Conservation (phyloP, 2,113 vertebrate species). For the Rhinolophus ferrumequinum region DNA sequence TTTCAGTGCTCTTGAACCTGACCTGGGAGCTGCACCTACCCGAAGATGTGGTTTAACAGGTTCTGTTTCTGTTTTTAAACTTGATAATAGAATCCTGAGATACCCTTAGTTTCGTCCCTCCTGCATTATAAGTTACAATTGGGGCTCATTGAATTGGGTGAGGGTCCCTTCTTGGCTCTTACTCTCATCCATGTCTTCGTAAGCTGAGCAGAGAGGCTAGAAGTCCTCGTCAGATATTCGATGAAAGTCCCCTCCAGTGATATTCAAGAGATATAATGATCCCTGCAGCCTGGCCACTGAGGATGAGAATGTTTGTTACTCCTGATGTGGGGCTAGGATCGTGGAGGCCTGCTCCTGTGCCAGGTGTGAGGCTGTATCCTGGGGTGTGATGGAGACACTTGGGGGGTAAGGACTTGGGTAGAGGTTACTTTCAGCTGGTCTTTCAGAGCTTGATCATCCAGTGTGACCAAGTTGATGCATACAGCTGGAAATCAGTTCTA, state of each 20-base stretch:
- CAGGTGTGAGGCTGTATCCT: background rate
- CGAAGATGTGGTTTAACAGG: constrained; percentile 85
- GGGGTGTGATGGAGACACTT: background rate
- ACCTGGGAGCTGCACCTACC: constrained; percentile 81
- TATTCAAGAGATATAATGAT: background rate
- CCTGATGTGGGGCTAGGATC: background rate
- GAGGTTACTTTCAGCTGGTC: background rate
- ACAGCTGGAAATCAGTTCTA: background rate
- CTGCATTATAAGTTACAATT: background rate
- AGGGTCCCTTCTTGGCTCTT: background rate
- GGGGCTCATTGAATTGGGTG: background rate
- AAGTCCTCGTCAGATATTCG: background rate
- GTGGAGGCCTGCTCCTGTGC: background rate
- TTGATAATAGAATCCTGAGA: background rate
- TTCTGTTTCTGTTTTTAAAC: constrained; percentile 57
- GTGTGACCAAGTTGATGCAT: background rate
- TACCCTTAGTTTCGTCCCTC: background rate
- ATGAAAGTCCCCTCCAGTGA: background rate
- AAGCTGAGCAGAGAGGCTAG: background rate
- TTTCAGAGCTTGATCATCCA: background rate
- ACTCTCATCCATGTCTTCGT: background rate
- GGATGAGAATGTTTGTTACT: background rate
- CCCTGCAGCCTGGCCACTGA: background rate
- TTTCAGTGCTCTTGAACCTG: constrained; percentile 77
- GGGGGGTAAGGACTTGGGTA: background rate